Conservation (phyloP, 1,140 invertebrate genomes). For the Gryllus bimaculatus region DNA sequence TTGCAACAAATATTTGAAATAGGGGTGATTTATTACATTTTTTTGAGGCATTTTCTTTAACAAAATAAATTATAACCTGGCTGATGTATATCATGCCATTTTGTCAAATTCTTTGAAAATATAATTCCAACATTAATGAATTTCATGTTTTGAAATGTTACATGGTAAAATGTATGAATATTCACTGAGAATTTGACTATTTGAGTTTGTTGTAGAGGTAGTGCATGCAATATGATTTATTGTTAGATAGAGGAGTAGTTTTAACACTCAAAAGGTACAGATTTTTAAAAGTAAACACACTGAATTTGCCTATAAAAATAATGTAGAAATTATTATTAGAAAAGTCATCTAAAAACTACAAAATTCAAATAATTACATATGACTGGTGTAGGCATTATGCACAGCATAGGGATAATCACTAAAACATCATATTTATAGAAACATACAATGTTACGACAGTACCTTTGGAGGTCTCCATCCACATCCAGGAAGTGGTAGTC, state of each 20-base stretch:
- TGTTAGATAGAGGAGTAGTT: not conserved
- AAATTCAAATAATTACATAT: too few relatives aligned
- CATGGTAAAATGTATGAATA: too few relatives aligned
- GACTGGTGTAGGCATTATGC: too few relatives aligned
- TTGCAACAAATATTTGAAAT: not conserved
- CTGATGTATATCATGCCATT: too few relatives aligned
- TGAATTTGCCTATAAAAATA: not conserved
- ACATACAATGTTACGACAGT: conserved; percentile 22
- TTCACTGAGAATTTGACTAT: not conserved
- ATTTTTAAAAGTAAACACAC: not conserved
- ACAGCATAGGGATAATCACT: too few relatives aligned
- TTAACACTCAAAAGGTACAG: not conserved
- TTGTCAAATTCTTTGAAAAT: too few relatives aligned
- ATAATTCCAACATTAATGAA: too few relatives aligned
- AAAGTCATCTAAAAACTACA: too few relatives aligned
- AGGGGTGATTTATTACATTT: not conserved
- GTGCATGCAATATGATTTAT: not conserved
- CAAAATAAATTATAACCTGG: not conserved
- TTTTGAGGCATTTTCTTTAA: not conserved
- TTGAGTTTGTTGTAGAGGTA: not conserved
- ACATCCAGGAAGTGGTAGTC: conserved; percentile 86
- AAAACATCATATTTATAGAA: too few relatives aligned
- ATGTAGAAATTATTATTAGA: not conserved
- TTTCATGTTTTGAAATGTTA: too few relatives aligned
- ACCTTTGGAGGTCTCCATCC: conserved; percentile 84